phyloP scores from a whole-genome alignment of 2,797 vertebrate species.

The Urosaurus nigricauda region DNA sequence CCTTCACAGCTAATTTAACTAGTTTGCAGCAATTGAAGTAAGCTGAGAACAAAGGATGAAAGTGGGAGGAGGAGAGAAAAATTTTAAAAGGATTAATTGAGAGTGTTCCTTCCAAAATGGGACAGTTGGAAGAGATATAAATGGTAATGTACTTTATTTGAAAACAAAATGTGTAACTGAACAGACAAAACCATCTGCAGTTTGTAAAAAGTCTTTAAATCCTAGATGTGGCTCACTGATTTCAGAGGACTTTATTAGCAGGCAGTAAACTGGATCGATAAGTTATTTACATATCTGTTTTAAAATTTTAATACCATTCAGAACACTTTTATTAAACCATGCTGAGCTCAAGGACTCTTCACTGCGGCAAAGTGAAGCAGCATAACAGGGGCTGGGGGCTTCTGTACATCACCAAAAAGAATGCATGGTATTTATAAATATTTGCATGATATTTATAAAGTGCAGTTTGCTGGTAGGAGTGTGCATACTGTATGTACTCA shows the following conservation, averaged over 20 bases:
- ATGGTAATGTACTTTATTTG: not conserved
- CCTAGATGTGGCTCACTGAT: not conserved
- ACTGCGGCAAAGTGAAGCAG: too few species aligned
- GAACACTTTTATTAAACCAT: not conserved
- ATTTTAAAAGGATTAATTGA: too few species aligned
- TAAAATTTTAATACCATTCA: not conserved
- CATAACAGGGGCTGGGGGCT: not conserved
- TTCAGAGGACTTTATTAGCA: not conserved
- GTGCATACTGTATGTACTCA: too few species aligned
- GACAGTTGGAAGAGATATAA: too few species aligned
- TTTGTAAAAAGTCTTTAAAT: not conserved
- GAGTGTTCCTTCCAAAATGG: too few species aligned
- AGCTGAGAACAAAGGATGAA: too few species aligned
- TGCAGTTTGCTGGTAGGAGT: too few species aligned
- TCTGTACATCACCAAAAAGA: not conserved
- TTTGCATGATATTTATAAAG: too few species aligned
- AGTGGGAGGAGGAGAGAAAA: too few species aligned
- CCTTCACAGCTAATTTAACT: too few species aligned
- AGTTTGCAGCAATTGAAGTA: too few species aligned
- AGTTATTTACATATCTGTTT: not conserved
- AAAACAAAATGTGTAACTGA: not conserved
- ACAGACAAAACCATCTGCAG: not conserved
- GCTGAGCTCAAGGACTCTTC: not conserved
- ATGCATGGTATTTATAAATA: too few species aligned
- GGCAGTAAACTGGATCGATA: not conserved